These are phyloP conservation scores for Ancistrus triradiatus DNA, from an alignment of 2,113 vertebrate species.

Conservation along the genomic window DNA sequence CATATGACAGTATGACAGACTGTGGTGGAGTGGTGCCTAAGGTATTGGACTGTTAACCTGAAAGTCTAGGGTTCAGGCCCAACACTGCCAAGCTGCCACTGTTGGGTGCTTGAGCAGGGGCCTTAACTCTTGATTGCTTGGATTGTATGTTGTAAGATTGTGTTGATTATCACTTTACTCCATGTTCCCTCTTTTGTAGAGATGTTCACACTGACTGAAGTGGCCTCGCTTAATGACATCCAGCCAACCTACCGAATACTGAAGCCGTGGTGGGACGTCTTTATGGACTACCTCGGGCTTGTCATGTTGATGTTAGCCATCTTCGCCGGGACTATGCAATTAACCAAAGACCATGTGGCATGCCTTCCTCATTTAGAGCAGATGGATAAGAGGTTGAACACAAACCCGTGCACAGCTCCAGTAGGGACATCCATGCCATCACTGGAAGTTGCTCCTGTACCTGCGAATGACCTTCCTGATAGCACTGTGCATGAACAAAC, in stretches of 20 bases:
- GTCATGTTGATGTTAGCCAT: slow-evolving; percentile 97
- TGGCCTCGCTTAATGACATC: slow-evolving; percentile 94
- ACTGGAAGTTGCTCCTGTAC: slow-evolving; percentile 43
- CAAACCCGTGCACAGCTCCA: neutral
- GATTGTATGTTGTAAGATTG: too few relatives aligned
- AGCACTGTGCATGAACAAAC: slow-evolving; percentile 26
- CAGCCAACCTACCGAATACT: slow-evolving; percentile 95
- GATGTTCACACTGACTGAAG: slow-evolving; percentile 98
- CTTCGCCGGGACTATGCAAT: slow-evolving; percentile 97
- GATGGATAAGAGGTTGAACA: slow-evolving; percentile 7
- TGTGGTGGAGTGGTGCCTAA: too few relatives aligned
- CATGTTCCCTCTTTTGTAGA: slow-evolving; percentile 69
- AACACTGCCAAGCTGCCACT: too few relatives aligned
- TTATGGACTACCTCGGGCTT: slow-evolving; percentile 96
- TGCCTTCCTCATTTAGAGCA: slow-evolving; percentile 85
- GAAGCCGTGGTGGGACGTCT: slow-evolving; percentile 99
- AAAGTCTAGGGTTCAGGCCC: too few relatives aligned
- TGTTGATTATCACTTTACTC: neutral
- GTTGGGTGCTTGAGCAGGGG: too few relatives aligned
- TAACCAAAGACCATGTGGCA: slow-evolving; percentile 96
- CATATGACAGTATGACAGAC: too few relatives aligned
- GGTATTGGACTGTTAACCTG: too few relatives aligned
- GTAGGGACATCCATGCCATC: slow-evolving; percentile 18
- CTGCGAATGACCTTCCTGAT: slow-evolving; percentile 54
- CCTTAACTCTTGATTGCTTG: too few relatives aligned